Percentiles rank a stretch among this genome's conserved stretches.
Conservation (phyloP, 2,113 vertebrate genomes). For the Coregonus clupeaformis region DNA sequence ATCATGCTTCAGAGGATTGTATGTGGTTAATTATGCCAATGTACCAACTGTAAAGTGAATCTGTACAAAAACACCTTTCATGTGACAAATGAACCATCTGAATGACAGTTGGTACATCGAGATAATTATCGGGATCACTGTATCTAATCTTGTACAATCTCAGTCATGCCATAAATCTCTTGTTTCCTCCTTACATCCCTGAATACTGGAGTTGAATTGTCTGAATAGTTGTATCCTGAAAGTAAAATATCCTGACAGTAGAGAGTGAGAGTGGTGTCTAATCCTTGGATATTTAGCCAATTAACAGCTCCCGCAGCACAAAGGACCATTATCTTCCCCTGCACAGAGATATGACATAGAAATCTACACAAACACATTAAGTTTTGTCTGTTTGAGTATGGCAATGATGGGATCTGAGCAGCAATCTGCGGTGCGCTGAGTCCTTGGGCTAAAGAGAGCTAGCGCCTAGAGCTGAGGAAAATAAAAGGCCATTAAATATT, state of each 20-base stretch:
- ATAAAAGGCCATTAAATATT: slow-evolving; percentile 40
- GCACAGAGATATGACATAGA: neutral
- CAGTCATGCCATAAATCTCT: neutral
- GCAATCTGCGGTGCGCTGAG: neutral
- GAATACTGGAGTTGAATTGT: too few relatives aligned
- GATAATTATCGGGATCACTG: neutral
- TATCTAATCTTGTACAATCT: neutral
- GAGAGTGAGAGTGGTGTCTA: neutral
- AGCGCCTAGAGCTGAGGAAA: neutral
- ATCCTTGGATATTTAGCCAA: neutral
- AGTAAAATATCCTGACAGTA: too few relatives aligned
- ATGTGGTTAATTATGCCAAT: too few relatives aligned
- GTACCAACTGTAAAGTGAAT: too few relatives aligned
- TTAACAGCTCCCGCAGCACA: neutral
- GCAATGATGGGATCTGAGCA: slow-evolving; percentile 7
- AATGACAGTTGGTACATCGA: neutral
- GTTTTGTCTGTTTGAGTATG: neutral
- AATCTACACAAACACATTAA: neutral
- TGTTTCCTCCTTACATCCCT: too few relatives aligned
- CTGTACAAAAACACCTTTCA: neutral
- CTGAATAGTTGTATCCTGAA: too few relatives aligned
- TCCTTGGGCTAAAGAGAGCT: slow-evolving; percentile 3
- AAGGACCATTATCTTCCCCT: too few relatives aligned
- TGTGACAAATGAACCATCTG: neutral
- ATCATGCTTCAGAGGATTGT: too few relatives aligned